phyloP scores from a whole-genome alignment of 2,888 invertebrate genomes.

The Neuroscelio doddi region DNA sequence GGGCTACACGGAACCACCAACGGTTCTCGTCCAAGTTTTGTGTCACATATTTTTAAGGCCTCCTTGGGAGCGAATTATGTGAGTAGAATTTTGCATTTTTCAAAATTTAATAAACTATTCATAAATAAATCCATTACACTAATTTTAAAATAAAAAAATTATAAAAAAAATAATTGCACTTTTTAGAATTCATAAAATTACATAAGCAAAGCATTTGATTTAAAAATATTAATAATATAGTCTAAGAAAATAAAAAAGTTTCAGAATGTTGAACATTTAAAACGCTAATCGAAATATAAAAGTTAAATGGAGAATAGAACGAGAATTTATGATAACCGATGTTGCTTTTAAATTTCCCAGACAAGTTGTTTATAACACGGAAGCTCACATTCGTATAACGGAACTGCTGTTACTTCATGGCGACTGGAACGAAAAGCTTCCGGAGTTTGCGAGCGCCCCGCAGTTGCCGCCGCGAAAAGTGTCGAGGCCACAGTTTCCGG shows the following conservation, averaged over 20 bases:
- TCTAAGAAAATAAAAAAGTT: too few species aligned
- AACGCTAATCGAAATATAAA: too few species aligned
- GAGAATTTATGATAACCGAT: too few species aligned
- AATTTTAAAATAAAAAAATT: too few species aligned
- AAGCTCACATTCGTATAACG: slow-evolving; percentile 81
- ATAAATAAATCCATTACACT: too few species aligned
- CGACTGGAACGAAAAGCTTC: slow-evolving; percentile 80
- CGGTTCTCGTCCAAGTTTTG: slow-evolving; percentile 80
- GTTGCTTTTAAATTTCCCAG: slow-evolving; percentile 71
- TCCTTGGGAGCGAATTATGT: slow-evolving; percentile 85
- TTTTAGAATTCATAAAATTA: too few species aligned
- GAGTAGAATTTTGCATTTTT: slow-evolving; percentile 61
- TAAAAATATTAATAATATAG: too few species aligned
- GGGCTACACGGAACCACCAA: slow-evolving; percentile 79
- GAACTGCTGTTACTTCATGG: slow-evolving; percentile 80
- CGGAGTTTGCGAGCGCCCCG: slow-evolving; percentile 78
- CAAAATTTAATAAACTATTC: background rate
- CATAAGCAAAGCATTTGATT: too few species aligned
- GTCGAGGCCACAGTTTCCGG: slow-evolving; percentile 71
- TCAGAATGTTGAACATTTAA: too few species aligned
- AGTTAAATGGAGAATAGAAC: too few species aligned
- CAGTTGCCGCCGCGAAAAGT: slow-evolving; percentile 78
- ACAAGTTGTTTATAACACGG: slow-evolving; percentile 83
- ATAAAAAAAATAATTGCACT: background rate
- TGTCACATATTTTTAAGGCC: slow-evolving; percentile 83